Evolutionary conservation across 2,888 invertebrate species (phyloP), one percentile per base, ranked within the genome.

Genomic region (Octodonta nipae): DNA sequence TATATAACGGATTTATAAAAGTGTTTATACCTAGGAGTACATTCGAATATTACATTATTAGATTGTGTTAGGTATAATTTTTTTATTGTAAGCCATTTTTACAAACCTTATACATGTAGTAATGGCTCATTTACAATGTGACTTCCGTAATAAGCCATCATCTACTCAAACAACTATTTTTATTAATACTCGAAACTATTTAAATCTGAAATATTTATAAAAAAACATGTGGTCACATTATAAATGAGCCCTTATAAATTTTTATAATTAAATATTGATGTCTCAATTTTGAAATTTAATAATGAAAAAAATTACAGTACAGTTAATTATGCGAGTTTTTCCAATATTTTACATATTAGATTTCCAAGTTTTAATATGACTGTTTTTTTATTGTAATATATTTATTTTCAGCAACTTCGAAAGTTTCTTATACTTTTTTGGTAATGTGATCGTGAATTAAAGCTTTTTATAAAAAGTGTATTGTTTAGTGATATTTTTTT

Each of bases 401-500:
- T 37, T 37, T 31, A 43, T 37, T 42, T 49, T 45, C 46, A 45
- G 47, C 45, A 44, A 45, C 47, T 49, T 51, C 15, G 42, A 44
- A 35, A 44, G 40, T 50, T 50, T 49, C 37, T 51, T 46, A 50
- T 52, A 52, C 52, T n/a, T n/a, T 52, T 55, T 58, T 52, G 49
- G 55, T 58, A 56, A 58, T 54, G 58, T 60, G 59, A 59, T 58
- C 50, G 58, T 60, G 58, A 57, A 55, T 57, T 59, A 55, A 56
- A 55, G 57, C 58, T 55, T 55, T 55, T 55, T 54, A 54, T 58
- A 58, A 57, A 58, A 58, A 56, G 54, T 55, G 56, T 55, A 58
- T 58, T 55, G 54, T 59, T 59, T 60, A 58, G 57, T 58, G 56
- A 60, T 60, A 60, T 60, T 60, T 60, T 60, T 60, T 60, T 60